Evolutionary conservation across 1,140 invertebrate genomes (phyloP).

Genomic region (Drosophila truncata): DNA sequence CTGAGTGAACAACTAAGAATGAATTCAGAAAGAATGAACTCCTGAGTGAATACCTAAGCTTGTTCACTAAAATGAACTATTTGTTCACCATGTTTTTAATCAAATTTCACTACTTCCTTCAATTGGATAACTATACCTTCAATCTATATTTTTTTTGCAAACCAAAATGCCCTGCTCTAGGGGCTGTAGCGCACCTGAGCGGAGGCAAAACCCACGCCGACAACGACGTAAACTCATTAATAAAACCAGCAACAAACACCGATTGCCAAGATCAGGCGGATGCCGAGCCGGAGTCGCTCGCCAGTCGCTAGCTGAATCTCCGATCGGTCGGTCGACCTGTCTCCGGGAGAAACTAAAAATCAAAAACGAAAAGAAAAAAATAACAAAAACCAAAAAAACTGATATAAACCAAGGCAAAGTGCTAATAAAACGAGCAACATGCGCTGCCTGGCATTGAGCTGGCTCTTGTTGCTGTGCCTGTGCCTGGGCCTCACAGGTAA

Average conservation of each 20-base stretch:
- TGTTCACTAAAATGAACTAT: neutral
- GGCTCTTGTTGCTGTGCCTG: constrained; percentile 53
- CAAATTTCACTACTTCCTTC: neutral
- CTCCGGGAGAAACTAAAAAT: neutral
- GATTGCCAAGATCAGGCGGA: constrained; percentile 28
- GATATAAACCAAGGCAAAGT: constrained; percentile 50
- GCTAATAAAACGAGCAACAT: constrained; percentile 67
- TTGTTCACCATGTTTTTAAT: no score
- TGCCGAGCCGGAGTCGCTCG: constrained; percentile 28
- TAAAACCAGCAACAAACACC: constrained; percentile 46
- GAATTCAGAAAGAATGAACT: neutral
- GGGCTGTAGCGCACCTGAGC: constrained; percentile 38
- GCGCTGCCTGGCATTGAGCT: constrained; percentile 71
- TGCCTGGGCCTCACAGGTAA: constrained; percentile 71
- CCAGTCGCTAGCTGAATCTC: constrained; percentile 71
- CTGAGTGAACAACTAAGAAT: neutral
- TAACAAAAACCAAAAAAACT: neutral
- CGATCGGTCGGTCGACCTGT: constrained; percentile 60
- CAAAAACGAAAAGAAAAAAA: neutral
- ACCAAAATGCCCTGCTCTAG: neutral
- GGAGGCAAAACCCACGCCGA: constrained; percentile 48
- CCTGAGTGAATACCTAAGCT: neutral
- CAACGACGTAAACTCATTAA: constrained; percentile 68
- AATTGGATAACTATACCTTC: neutral
- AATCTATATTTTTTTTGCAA: neutral